Evolutionary conservation across 1,140 invertebrate genomes (phyloP).

Genomic region (Trachymyrmex septentrionalis): DNA sequence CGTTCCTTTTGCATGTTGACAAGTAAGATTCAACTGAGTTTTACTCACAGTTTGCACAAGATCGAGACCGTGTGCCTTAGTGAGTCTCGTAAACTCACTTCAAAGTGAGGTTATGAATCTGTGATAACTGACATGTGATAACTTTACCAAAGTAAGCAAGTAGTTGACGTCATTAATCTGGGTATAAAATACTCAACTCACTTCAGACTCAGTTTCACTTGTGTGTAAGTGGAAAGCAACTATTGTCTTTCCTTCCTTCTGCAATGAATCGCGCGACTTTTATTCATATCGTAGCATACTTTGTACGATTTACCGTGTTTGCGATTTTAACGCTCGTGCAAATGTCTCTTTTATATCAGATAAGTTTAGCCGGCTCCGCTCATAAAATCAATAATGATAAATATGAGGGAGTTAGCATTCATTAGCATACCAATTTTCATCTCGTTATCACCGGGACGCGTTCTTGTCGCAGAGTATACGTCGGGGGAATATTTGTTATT

Average conservation of each 20-base stretch:
- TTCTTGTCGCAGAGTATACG: not conserved
- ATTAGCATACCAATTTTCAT: conserved; percentile 44
- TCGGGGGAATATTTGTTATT: not conserved
- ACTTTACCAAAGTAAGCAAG: too few relatives aligned
- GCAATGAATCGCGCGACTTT: not conserved
- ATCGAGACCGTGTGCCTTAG: too few relatives aligned
- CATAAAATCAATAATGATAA: not conserved
- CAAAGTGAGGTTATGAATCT: too few relatives aligned
- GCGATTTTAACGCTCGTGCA: not conserved
- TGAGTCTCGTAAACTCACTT: too few relatives aligned
- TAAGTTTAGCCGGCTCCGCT: not conserved
- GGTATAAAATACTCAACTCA: too few relatives aligned
- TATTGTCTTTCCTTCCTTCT: not conserved
- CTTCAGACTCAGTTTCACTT: too few relatives aligned
- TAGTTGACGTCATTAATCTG: too few relatives aligned
- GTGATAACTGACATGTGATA: too few relatives aligned
- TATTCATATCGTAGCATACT: not conserved
- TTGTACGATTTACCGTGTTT: not conserved
- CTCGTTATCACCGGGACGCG: conserved; percentile 2
- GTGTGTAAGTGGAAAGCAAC: too few relatives aligned
- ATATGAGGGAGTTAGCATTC: conserved; percentile 1
- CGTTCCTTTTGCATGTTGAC: too few relatives aligned
- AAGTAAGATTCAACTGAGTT: too few relatives aligned
- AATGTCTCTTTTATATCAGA: not conserved
- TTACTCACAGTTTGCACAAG: too few relatives aligned